Conservation (phyloP, 2,113 vertebrate genomes). For the Semnornis frantzii region DNA sequence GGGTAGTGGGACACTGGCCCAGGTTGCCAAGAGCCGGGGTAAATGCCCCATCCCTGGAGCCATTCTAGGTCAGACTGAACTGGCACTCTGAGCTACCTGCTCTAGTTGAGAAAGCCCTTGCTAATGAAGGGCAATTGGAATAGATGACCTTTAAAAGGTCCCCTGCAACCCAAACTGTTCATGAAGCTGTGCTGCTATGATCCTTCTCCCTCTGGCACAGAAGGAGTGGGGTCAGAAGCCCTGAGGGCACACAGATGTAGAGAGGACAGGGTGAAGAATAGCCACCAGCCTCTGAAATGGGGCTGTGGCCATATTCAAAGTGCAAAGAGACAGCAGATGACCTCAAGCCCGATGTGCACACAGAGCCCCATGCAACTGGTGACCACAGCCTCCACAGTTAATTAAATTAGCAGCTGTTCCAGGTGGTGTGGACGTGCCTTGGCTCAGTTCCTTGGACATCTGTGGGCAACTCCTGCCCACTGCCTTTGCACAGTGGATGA, state of each 20-base stretch:
- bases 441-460: neutral
- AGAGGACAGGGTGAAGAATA: neutral
- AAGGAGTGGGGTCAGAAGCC: neutral
- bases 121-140: neutral
- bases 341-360: fast-evolving
- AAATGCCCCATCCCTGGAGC: too few species aligned
- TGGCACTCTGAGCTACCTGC: neutral
- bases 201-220: neutral
- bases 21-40: too few species aligned
- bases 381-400: fast-evolving
- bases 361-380: neutral
- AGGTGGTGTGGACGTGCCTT: neutral
- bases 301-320: fast-evolving
- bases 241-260: fast-evolving
- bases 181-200: neutral
- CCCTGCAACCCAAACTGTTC: neutral
- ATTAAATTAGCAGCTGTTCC: neutral
- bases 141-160: neutral
- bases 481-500: fast-evolving
- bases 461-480: neutral
- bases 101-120: neutral
- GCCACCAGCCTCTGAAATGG: fast-evolving
- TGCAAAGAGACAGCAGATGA: too few species aligned
- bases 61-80: too few species aligned
- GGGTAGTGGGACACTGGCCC: too few species aligned